phyloP scores from a whole-genome alignment of 2,113 vertebrate genomes.

The Rousettus leschenaultii region DNA sequence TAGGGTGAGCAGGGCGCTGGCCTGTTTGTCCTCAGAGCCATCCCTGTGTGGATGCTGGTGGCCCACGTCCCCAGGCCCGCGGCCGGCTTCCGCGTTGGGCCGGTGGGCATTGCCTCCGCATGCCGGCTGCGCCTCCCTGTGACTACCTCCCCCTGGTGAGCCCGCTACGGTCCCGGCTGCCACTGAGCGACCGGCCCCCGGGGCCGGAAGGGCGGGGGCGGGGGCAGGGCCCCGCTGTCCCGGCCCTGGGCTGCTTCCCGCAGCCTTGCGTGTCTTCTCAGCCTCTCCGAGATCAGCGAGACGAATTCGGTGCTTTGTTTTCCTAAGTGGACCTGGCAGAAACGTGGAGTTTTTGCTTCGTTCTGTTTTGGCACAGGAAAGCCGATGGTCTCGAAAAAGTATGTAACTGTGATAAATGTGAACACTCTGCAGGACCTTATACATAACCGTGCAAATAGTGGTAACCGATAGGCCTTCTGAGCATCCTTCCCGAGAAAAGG shows the following conservation, averaged over 20 bases:
- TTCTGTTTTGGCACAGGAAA: neutral
- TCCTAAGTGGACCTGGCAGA: neutral
- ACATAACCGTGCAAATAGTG: neutral
- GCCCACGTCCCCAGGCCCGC: neutral
- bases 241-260: neutral
- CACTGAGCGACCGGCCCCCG: accelerated
- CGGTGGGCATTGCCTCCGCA: accelerated
- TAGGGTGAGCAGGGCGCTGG: neutral
- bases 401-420: neutral
- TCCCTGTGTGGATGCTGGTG: too few relatives aligned
- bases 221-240: too few relatives aligned
- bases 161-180: neutral
- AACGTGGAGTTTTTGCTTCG: neutral
- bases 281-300: neutral
- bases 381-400: neutral
- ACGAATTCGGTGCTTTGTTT: neutral
- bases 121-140: accelerated
- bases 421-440: too few relatives aligned
- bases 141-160: accelerated
- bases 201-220: neutral
- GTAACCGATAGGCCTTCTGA: neutral
- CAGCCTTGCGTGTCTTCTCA: neutral
- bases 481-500: neutral
- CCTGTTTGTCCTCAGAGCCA: neutral
- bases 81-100: neutral